phyloP scores from a whole-genome alignment of 2,888 invertebrate species.

The Ctenicera cuprea region DNA sequence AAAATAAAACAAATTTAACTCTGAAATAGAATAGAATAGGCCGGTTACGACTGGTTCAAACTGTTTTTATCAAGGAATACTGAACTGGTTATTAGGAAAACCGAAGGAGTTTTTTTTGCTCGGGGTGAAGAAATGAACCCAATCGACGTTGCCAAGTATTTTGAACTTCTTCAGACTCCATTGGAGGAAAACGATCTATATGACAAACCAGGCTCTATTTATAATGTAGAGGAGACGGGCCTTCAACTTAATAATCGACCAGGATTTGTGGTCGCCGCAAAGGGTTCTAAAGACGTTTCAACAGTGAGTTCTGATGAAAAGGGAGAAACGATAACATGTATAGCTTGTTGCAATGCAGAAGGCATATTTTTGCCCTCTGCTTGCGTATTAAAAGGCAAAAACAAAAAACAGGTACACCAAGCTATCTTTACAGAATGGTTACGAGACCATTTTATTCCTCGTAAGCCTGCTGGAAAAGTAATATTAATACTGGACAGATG shows the following conservation, averaged over 20 bases:
- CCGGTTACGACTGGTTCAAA: conserved; percentile 57
- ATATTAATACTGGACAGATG: conserved; percentile 49
- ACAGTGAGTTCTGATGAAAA: conserved; percentile 60
- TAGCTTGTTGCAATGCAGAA: conserved; percentile 66
- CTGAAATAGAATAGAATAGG: neutral
- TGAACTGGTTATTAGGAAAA: conserved; percentile 60
- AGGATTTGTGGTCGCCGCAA: conserved; percentile 60
- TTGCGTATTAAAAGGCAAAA: conserved; percentile 60
- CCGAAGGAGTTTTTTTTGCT: conserved; percentile 61
- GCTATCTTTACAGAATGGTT: conserved; percentile 60
- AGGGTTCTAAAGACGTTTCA: conserved; percentile 58
- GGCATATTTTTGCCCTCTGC: conserved; percentile 60
- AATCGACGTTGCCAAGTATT: conserved; percentile 59
- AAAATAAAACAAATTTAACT: neutral
- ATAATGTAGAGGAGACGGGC: neutral
- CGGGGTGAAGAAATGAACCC: conserved; percentile 59
- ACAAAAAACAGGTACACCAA: conserved; percentile 56
- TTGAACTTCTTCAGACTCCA: conserved; percentile 55
- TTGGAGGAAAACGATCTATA: conserved; percentile 10
- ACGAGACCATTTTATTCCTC: conserved; percentile 39
- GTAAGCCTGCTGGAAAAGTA: conserved; percentile 46
- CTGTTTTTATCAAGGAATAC: conserved; percentile 55
- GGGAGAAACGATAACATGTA: conserved; percentile 64
- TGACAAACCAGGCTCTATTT: conserved; percentile 40
- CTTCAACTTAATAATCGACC: conserved; percentile 67